Evolutionary conservation across 1,140 invertebrate genomes (phyloP), one percentile per base, ranked within the genome.

Genomic region (Brachionus koreanus): DNA sequence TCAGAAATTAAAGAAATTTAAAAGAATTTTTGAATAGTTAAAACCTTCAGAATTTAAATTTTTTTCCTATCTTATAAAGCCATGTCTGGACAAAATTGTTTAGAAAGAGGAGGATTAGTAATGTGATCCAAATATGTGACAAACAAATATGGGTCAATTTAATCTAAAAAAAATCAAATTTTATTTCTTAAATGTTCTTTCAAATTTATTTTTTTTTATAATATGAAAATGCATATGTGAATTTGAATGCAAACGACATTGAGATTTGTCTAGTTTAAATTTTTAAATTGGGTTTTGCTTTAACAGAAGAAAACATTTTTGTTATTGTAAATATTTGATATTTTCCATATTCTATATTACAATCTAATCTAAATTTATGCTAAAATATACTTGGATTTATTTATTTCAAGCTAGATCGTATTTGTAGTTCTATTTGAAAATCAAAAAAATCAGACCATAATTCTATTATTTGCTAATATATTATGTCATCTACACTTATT

Each of bases 301-400:
- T 57, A 57, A 19, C 49, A 57, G n/a, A 19, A 57, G 19, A 57
- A 25, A 6, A 9, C 16, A 7, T 57, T 19, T 57, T 57, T 19
- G 6, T 57, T 19, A 19, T 16, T 9, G 16, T 57, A 57, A 57
- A 57, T 57, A 57, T 57, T 57, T 57, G 49, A 57, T 57, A 9
- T 57, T 57, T 57, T 57, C 9, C 49, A 57, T 57, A 6, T 57
- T 57, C 9, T 57, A 57, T 7, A 57, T 19, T 57, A 57, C 49
- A 57, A 57, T 57, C 49, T 57, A 57, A 57, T 57, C 49, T 57
- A 19, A 57, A 57, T 57, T 57, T 57, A 57, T 57, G 49, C 49
- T 57, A 49, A 49, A 57, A 57, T 25, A 19, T 16, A 57, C 19
- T 19, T 57, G 5, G 19, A 57, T 19, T 29, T 57, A 25, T 57